Percentiles rank a stretch among this genome's conserved stretches.
These are phyloP conservation scores for Apus apus DNA, from an alignment of 2,113 vertebrate species.

Conservation along the genomic window DNA sequence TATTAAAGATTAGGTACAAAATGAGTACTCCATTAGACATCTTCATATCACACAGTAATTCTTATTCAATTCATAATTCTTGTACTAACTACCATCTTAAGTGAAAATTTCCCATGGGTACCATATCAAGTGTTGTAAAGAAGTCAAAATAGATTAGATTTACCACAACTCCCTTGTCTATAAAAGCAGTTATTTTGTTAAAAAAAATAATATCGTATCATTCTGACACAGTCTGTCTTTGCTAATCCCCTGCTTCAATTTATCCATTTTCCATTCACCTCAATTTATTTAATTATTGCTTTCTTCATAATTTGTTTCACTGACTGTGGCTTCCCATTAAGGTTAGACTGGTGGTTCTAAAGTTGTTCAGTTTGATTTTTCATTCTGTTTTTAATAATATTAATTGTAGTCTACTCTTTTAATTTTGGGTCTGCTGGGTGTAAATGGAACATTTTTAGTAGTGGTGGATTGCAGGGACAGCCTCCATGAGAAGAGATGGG, in stretches of 20 bases:
- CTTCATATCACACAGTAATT: neutral
- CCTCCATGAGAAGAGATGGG: neutral
- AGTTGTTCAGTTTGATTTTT: neutral
- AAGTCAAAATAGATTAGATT: neutral
- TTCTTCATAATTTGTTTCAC: neutral
- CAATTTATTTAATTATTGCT: neutral
- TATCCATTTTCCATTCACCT: neutral
- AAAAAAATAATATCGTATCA: neutral
- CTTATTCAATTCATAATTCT: neutral
- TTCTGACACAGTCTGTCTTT: neutral
- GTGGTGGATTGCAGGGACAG: accelerated
- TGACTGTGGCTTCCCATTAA: neutral
- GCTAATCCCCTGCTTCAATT: neutral
- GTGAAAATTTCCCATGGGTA: neutral
- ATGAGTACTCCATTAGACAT: neutral
- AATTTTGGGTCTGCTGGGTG: neutral
- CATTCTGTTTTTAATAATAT: neutral
- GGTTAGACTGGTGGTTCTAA: neutral
- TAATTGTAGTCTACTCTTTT: neutral
- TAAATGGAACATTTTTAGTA: neutral
- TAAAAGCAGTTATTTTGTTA: neutral
- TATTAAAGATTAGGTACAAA: neutral
- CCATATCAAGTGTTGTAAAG: neutral
- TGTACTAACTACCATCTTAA: neutral
- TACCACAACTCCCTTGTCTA: neutral